Evolutionary conservation across 2,888 invertebrate genomes (phyloP).

Genomic region (Syrista parreyssii): DNA sequence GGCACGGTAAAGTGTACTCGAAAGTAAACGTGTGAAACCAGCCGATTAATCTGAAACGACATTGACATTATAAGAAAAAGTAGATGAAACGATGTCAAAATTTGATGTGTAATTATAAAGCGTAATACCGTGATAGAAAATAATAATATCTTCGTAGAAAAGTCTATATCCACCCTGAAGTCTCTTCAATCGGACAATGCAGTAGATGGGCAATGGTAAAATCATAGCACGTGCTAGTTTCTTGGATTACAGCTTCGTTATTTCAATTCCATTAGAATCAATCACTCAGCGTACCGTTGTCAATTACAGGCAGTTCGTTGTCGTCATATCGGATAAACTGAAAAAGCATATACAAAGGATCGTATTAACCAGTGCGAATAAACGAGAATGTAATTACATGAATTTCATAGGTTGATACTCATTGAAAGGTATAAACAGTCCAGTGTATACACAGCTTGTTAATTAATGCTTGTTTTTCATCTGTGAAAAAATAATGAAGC

Average conservation of each 20-base stretch:
- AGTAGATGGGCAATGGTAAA: background rate
- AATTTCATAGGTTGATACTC: background rate
- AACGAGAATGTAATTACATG: background rate
- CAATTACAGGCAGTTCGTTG: background rate
- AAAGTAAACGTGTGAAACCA: background rate
- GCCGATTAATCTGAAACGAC: background rate
- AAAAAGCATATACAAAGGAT: background rate
- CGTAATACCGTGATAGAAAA: background rate
- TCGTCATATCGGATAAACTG: background rate
- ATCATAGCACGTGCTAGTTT: background rate
- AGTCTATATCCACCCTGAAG: background rate
- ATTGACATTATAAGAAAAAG: background rate
- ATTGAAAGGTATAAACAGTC: background rate
- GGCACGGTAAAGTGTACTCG: background rate
- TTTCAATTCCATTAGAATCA: background rate
- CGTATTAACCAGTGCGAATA: background rate
- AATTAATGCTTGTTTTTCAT: background rate
- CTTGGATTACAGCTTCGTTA: background rate
- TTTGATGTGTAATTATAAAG: background rate
- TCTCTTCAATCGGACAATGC: too few relatives aligned
- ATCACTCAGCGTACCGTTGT: background rate
- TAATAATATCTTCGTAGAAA: background rate
- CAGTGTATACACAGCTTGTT: background rate
- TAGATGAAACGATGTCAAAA: background rate
- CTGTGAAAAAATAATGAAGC: background rate